Conservation (phyloP, 2,113 vertebrate genomes). For the Gadus macrocephalus region DNA sequence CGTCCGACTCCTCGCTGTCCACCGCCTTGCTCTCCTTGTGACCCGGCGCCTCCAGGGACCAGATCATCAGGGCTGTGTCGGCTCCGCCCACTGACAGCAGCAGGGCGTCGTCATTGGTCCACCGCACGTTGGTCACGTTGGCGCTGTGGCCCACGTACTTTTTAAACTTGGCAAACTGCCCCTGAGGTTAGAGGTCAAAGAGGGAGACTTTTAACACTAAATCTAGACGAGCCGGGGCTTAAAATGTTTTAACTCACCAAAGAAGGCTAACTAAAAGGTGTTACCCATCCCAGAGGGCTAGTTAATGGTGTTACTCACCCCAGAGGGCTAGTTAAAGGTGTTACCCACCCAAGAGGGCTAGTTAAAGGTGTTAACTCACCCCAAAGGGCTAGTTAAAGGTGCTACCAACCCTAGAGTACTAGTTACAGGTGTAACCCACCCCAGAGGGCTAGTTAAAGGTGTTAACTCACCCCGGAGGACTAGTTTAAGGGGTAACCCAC, state of each 20-base stretch:
- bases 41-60: conserved; percentile 85
- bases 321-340: conserved; percentile 85
- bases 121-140: conserved; percentile 90
- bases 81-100: conserved; percentile 92
- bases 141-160: conserved; percentile 94
- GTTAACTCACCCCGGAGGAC: too few relatives aligned
- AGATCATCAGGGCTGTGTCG: conserved; percentile 94
- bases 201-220: too few relatives aligned
- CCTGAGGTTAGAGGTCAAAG: conserved; percentile 63
- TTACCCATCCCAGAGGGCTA: too few relatives aligned
- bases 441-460: too few relatives aligned
- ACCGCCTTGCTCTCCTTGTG: conserved; percentile 86
- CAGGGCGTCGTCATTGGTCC: conserved; percentile 88
- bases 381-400: conserved; percentile 87
- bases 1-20: conserved; percentile 95
- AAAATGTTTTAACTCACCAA: not conserved
- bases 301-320: conserved; percentile 69
- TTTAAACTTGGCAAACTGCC: conserved; percentile 88
- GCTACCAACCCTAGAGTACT: too few relatives aligned
- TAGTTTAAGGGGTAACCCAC: too few relatives aligned
- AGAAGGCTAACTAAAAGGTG: too few relatives aligned
- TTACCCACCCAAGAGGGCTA: too few relatives aligned
- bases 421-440: too few relatives aligned
- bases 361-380: conserved; percentile 65
- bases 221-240: not conserved